Evolutionary conservation across 53 echinoderm and acorn worm species (phyloP).

Genomic region (Stichopus horrens): DNA sequence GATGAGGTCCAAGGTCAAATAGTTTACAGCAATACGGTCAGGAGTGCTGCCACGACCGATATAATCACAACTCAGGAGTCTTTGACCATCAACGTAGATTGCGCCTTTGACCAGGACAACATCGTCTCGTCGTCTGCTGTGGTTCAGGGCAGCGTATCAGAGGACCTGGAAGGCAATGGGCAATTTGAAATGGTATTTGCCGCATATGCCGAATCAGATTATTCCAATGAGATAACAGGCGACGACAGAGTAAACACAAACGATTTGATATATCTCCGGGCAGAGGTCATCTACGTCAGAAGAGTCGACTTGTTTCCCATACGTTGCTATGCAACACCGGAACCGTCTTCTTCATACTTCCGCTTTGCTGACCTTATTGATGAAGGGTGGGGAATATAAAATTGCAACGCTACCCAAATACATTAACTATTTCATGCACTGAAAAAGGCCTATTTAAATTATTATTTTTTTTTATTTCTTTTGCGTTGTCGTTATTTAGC

Average conservation of each 20-base stretch:
- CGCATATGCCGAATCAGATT: background rate
- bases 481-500: too few species aligned
- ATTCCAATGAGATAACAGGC: background rate
- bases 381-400: constrained; percentile 22
- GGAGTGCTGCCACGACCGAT: background rate
- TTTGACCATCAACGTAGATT: constrained; percentile 11
- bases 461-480: too few species aligned
- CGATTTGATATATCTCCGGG: background rate
- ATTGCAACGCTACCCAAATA: too few species aligned
- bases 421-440: too few species aligned
- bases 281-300: constrained; percentile 1
- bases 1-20: background rate
- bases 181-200: constrained; percentile 10
- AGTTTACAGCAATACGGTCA: constrained; percentile 7
- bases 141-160: background rate
- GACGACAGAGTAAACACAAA: constrained; percentile 4
- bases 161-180: background rate
- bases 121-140: constrained; percentile 25
- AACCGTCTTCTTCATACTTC: background rate
- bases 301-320: background rate
- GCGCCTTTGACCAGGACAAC: constrained; percentile 34
- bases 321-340: constrained; percentile 30
- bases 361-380: background rate
- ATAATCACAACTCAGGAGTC: constrained; percentile 6
- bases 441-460: too few species aligned